phyloP scores from a whole-genome alignment of 2,113 vertebrate genomes.

The Mohoua ochrocephala region DNA sequence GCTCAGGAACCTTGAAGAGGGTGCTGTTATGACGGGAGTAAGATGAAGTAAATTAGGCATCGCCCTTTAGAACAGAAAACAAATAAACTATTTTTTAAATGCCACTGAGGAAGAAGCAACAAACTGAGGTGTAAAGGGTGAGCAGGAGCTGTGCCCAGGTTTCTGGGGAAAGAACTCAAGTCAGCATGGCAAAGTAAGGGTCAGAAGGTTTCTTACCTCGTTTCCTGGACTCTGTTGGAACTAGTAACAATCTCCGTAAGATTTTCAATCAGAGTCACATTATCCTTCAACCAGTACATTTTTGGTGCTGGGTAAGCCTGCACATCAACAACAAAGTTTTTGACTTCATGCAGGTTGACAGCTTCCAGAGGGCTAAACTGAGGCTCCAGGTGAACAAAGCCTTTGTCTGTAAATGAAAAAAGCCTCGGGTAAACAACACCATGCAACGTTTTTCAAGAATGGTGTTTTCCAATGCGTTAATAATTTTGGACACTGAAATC shows the following conservation, averaged over 20 bases:
- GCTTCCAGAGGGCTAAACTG: constrained; percentile 78
- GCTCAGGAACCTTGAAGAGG: background rate
- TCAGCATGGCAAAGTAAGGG: background rate
- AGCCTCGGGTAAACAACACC: background rate
- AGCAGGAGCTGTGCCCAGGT: background rate
- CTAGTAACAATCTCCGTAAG: constrained; percentile 88
- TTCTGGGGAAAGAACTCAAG: background rate
- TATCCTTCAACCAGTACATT: constrained; percentile 91
- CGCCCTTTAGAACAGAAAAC: background rate
- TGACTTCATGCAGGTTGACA: constrained; percentile 88
- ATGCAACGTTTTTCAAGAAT: background rate
- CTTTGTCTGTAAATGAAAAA: constrained; percentile 77
- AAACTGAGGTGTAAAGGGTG: background rate
- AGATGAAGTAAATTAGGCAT: background rate
- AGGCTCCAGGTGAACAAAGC: constrained; percentile 82
- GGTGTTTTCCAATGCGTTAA: background rate
- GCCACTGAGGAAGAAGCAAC: background rate
- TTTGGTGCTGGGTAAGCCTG: constrained; percentile 81
- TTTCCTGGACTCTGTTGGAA: constrained; percentile 78
- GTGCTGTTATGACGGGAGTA: background rate
- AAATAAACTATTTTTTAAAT: background rate
- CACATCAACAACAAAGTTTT: constrained; percentile 82
- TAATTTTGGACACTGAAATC: constrained; percentile 5
- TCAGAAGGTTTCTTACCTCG: constrained; percentile 74
- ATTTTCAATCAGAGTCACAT: constrained; percentile 81